Evolutionary conservation across 2,113 vertebrate genomes (phyloP), one percentile per base, ranked within the genome.

Genomic region (Mesitornis unicolor): DNA sequence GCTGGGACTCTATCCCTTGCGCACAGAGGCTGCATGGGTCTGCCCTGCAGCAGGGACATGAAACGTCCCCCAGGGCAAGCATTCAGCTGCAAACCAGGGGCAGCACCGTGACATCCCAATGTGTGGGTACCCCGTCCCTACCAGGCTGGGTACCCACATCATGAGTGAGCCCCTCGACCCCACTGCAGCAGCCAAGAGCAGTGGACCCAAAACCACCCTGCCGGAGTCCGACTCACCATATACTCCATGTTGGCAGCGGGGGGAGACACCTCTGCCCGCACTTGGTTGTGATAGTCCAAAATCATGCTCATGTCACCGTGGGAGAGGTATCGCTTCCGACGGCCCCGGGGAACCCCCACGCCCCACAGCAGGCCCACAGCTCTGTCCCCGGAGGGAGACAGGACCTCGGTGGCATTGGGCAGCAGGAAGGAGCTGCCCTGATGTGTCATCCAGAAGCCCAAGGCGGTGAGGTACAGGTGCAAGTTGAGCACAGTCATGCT

Each of bases 161-260:
- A 14, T 2, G 2, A 16, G 7, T 4, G 8, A 95, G 10, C 53
- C 48, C 68, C 26, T 54, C 4, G 3, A 68, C 29, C 73, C 74
- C 69, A 42, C 7, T 1, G 1, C 25, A 68, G 47, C 75, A 60
- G 11, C 45, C 60, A 42, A 50, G 56, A 69, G 15, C 61, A 9
- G 8, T 2, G 24, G 65, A 48, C 51, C 56, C 84, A 1, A 15
- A 28, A 7, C 1, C 22, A 2, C 48, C 22, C 53, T 7, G 7
- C 24, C 7, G 0, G 59, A 77, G 59, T 73, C 73, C 5, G 0
- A 82, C 98, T 99, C 97, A 99, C 99, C 99, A 99, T 99, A 29
- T 98, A 98, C 83, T 99, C 99, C 99, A 99, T 99, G 70, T 99
- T 99, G 87, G 99, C 98, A 0, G 99, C 99, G 0, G 98, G 97